Evolutionary conservation across 1,140 invertebrate genomes (phyloP), one percentile per base, ranked within the genome.

Genomic region (Helicorthomorpha holstii): DNA sequence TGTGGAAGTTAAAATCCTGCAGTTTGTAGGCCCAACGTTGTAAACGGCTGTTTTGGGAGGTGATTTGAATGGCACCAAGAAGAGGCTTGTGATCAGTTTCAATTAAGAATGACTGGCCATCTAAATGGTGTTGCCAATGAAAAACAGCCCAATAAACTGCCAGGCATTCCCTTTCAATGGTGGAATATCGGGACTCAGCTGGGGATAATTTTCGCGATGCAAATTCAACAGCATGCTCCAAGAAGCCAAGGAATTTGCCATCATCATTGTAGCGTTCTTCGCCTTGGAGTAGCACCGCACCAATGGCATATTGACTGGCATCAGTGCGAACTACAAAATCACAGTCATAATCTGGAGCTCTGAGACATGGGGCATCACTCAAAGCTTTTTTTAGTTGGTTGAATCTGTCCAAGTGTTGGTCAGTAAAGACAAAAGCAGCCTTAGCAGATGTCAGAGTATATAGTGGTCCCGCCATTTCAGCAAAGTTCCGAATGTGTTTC

Each of bases 401-500:
- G 21, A 46, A 22, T 4, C 44, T 46, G 7, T 12, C 19, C 19
- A 4, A 46, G 21, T 46, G 4, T 10, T 25, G 7, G 4, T 19
- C 7, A 7, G 19, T 22, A 19, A 46, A 46, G 7, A 10, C 19
- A 7, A 4, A 7, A 34, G 7, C 16, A 7, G 7, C 21, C 38
- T 41, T 41, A 19, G 38, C 12, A 19, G 38, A 41, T 26, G 45
- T 48, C 16, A 59, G 34, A 22, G 38, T n/a, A 21, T 19, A 57
- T n/a, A 62, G 24, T 0, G 58, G 57, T 19, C 52, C 46, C 2
- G 57, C 51, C 2, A 61, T 53, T 24, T 51, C 26, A 0, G 58
- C 51, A 48, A 57, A 62, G 38, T 57, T 50, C 29, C 51, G 22
- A 14, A 69, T 64, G 51, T 65, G 65, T n/a, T 58, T 52, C 16